Evolutionary conservation across 2,113 vertebrate genomes (phyloP), one percentile per base, ranked within the genome.

Genomic region (Urocynchramus pylzowi): DNA sequence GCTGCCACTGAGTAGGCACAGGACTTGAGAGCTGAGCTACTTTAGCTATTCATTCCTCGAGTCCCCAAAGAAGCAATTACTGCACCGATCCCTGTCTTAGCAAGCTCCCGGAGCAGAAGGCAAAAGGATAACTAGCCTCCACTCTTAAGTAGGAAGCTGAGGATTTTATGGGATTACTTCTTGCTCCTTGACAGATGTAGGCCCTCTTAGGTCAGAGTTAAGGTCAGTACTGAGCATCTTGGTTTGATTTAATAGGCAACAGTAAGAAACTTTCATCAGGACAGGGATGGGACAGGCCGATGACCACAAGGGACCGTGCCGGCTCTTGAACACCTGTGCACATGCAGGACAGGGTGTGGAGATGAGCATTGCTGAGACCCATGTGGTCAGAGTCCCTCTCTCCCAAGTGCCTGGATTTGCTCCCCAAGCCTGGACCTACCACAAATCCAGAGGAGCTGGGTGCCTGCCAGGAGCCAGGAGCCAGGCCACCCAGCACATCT

Each of bases 161-260:
- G 95, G 93, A 94, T 96, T 93, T 96, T 63, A 71, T 44, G 41
- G 88, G 88, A 95, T 94, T 97, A 95, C 44, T 86, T 77, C 90
- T 88, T 93, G 54, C 85, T 96, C 41, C 82, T 91, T 93, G 95
- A 90, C 68, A 94, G 83, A 97, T 86, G 49, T 78, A 80, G 71
- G 59, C 75, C 69, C 67, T 74, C 44, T 75, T 68, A 56, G 68
- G 64, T 84, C 68, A 67, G 70, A 82, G 39, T 21, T 77, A 75
- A 93, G 63, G 87, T 86, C 1, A 0, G 47, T 65, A 54, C 68
- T 88, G 71, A 85, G 67, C 75, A 86, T 83, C 54, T 13, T 18
- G 42, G 52, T 83, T 89, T 93, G 56, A 26, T 91, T 93, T 84
- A 93, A 67, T 7, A 67, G 70, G 39, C 27, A 63, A 33, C 59